These are phyloP conservation scores for Xerus rutilus DNA, from an alignment of 2,797 vertebrate species.

Conservation along the genomic window DNA sequence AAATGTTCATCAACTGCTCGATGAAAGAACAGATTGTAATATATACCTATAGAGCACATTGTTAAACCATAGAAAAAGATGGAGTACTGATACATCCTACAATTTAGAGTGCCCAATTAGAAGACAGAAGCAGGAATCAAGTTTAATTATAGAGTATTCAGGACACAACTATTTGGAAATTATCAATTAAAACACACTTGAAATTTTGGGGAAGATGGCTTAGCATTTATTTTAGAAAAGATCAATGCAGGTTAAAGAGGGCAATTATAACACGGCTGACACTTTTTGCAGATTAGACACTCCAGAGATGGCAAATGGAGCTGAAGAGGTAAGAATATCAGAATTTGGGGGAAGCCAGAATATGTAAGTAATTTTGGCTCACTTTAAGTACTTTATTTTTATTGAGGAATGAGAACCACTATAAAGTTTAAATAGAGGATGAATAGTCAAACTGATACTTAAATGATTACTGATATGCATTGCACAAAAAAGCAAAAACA, in stretches of 20 bases:
- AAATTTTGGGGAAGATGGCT: not conserved
- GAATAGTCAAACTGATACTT: not conserved
- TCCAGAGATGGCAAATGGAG: not conserved
- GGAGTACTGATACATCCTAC: no score
- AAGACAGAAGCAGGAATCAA: not conserved
- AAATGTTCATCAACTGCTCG: no score
- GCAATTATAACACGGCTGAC: not conserved
- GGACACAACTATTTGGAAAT: not conserved
- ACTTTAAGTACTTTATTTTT: not conserved
- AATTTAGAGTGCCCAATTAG: no score
- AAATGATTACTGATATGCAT: not conserved
- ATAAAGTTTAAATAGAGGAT: not conserved
- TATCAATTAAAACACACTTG: not conserved
- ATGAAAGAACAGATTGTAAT: no score
- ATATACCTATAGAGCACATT: no score
- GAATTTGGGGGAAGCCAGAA: not conserved
- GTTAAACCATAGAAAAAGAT: no score
- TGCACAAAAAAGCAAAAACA: not conserved
- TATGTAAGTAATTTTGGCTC: not conserved
- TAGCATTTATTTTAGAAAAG: not conserved
- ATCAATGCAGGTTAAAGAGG: not conserved
- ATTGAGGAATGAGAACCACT: not conserved
- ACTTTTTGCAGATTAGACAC: not conserved
- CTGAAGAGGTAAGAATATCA: not conserved
- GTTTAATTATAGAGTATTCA: not conserved